Base-by-base conservation (phyloP, 1,140 invertebrate genomes). In the Nebria ingens region DNA sequence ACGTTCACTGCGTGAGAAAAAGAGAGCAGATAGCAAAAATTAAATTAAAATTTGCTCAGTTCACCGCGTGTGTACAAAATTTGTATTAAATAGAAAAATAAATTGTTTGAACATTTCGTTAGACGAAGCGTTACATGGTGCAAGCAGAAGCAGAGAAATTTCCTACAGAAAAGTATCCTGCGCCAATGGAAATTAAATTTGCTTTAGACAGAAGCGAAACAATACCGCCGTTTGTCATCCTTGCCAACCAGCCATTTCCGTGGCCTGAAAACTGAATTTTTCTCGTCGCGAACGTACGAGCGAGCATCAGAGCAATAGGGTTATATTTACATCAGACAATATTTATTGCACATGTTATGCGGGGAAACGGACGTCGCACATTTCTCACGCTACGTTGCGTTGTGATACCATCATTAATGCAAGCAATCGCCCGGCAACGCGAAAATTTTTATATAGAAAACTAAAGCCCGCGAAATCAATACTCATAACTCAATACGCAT, bases 391-490 rank as follows among this genome's bases (percentile, higher is more conserved):
- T 45, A 45, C 40, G 15, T 45, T 45, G 40, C 15, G 9, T 17
- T 17, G 40, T 3, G 15, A 45, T 11, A 3, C 15, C 6, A 17
- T 45, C 40, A 45, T 45, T 45, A 45, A 45, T 45, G 40, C 40
- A 45, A 17, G 9, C 6, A 34, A 6, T 45, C 40, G 40, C 15
- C 15, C 15, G 40, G 40, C 6, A 17, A 17, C 40, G 40, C 40
- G 40, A 45, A 17, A 45, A 45, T 45, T 45, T 45, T 45, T 45
- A 45, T 45, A 17, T n/a, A n/a, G n/a, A n/a, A n/a, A n/a, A 34
- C n/a, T 34, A 9, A 6, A 34, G n/a, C 25, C 25, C 25, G n/a
- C n/a, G n/a, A 17, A 45, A 45, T 45, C 40, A 45, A 45, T 45
- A 45, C 40, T 45, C 40, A 45, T 45, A 45, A 45, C 17, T 45